These are phyloP conservation scores for Drosophila lacicola DNA, from an alignment of 2,888 invertebrate genomes.

Conservation along the genomic window DNA sequence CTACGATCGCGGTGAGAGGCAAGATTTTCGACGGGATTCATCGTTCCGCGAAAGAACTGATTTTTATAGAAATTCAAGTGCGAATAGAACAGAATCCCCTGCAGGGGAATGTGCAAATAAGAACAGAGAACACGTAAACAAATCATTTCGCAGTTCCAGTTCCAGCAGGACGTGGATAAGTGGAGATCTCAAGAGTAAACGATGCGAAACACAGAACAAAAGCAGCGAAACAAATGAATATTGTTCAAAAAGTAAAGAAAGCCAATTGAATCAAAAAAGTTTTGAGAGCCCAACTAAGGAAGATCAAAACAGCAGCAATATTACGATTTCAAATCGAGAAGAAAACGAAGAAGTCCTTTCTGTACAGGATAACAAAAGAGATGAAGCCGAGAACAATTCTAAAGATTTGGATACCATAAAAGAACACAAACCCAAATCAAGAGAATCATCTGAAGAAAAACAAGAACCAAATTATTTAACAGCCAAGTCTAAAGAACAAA, in stretches of 20 bases:
- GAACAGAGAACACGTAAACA: background rate
- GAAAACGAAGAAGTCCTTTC: background rate
- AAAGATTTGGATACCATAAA: background rate
- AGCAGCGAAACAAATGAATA: background rate
- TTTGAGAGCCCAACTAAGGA: background rate
- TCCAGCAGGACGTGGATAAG: background rate
- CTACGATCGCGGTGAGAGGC: background rate
- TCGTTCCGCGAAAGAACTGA: slow-evolving; percentile 18
- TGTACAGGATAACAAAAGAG: too few species aligned
- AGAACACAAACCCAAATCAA: background rate
- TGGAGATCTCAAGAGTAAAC: background rate
- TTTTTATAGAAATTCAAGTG: slow-evolving; percentile 7
- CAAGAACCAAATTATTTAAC: too few species aligned
- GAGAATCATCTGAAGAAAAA: background rate
- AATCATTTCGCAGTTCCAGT: background rate
- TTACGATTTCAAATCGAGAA: background rate
- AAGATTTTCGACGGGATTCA: slow-evolving; percentile 5
- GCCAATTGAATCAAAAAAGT: background rate
- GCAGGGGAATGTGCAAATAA: background rate
- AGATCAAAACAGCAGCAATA: background rate
- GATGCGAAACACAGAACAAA: background rate
- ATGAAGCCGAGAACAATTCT: too few species aligned
- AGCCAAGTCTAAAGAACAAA: background rate
- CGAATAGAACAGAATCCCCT: background rate
- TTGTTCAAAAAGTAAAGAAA: background rate